Base-by-base conservation (phyloP, 2,797 vertebrate species). In the Poecilia picta region DNA sequence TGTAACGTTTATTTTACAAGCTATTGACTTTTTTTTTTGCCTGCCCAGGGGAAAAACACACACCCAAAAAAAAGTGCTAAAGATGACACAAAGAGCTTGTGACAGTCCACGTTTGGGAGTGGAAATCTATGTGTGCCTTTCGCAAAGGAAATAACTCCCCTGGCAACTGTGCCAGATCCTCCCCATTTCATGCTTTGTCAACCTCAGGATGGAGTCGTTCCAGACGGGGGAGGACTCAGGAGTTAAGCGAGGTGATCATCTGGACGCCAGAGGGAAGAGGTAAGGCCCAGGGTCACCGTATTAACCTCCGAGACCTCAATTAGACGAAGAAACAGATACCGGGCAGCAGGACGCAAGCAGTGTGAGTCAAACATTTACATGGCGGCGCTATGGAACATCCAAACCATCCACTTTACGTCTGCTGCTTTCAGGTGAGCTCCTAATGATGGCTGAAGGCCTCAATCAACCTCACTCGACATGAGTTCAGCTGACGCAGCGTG, bases 101-200 rank as follows among this genome's bases (percentile, higher is more conserved):
- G 90, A 93, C 89, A 90, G 74, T 10, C 64, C 73, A 82, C 80
- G 81, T 86, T 89, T 77, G 10, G 0, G 71, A 89, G 88, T 86
- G 83, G 75, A 89, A 91, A 93, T 89, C 77, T 73, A 82, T 87
- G 87, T 84, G 79, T 51, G 74, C 76, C 76, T 86, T 85, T 88
- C 11, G 8, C 72, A 46, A 81, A 85, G 78, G 83, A 62, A 82
- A 81, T 84, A 82, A 79, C 76, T 91, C 94, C 87, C 89, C 62
- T 62, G 83, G 88, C 68, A 41, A 81, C 85, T 86, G 73, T 76
- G 70, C 49, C 80, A 78, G 39, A 85, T 88, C 75, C 80, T 79
- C 73, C 75, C 77, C 85, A 94, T 89, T 94, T 95, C 93, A 95
- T 94, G 94, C 91, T 93, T 94, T 93, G 93, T 93, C 94, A 89